Conservation (phyloP, 2,888 invertebrate genomes). For the Mantis religiosa region DNA sequence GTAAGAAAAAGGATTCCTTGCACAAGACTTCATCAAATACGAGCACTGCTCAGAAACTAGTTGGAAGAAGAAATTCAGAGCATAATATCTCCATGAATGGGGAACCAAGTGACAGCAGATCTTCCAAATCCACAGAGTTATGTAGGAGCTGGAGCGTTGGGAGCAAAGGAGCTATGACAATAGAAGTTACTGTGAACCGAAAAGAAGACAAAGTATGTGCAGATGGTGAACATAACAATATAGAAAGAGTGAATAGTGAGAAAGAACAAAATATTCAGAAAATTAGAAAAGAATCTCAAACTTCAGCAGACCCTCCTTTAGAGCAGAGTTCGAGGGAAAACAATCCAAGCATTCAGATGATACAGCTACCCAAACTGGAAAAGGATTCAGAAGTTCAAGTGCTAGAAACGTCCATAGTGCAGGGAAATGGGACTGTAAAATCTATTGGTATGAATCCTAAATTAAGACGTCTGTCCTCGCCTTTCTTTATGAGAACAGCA, state of each 20-base stretch:
- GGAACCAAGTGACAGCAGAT: not conserved
- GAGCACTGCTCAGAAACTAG: not conserved
- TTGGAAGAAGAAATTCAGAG: conserved; percentile 28
- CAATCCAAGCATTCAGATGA: not conserved
- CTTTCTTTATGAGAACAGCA: conserved; percentile 48
- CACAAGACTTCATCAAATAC: conserved; percentile 13
- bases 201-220: not conserved
- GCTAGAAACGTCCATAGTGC: not conserved
- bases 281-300: conserved; percentile 1
- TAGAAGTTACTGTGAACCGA: not conserved
- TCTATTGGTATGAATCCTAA: not conserved
- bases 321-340: not conserved
- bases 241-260: not conserved
- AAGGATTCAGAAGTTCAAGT: not conserved
- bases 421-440: conserved; percentile 10
- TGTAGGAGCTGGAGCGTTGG: not conserved
- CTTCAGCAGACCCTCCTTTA: not conserved
- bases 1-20: conserved; percentile 45
- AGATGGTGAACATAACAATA: not conserved
- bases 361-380: no score
- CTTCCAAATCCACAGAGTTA: conserved; percentile 15
- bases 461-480: conserved; percentile 34
- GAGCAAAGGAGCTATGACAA: not conserved
- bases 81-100: not conserved
- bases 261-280: not conserved